Conservation (phyloP, 2,113 vertebrate species). For the Entomyzon cyanotis region DNA sequence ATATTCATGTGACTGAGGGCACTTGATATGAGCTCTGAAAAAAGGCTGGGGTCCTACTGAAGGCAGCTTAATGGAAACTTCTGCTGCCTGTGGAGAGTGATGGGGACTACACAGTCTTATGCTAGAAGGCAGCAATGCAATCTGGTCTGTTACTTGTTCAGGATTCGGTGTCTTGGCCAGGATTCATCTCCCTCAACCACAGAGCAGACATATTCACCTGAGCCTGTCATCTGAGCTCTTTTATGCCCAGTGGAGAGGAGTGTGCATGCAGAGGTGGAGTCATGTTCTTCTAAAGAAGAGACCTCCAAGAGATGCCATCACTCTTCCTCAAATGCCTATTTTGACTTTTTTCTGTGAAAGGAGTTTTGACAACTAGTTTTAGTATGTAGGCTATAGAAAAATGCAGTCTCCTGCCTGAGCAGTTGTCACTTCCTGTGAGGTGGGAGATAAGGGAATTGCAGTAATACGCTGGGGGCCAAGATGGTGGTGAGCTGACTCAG, state of each 20-base stretch:
- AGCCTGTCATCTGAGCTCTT: not conserved
- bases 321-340: not conserved
- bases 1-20: not conserved
- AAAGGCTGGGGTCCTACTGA: not conserved
- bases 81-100: not conserved
- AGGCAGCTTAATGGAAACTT: not conserved
- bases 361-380: not conserved
- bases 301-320: not conserved
- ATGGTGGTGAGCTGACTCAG: not conserved
- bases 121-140: not conserved
- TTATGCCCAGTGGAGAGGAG: not conserved
- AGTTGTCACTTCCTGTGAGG: not conserved
- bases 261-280: not conserved
- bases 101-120: rapidly evolving
- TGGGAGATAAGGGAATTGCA: not conserved
- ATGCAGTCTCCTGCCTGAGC: not conserved
- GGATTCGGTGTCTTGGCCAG: not conserved
- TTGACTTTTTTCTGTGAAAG: not conserved
- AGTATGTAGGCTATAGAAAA: not conserved
- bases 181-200: not conserved
- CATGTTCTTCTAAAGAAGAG: not conserved
- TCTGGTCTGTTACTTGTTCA: not conserved
- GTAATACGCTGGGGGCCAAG: not conserved
- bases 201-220: not conserved
- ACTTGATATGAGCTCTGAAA: not conserved